Conservation (phyloP, 2,888 invertebrate species). For the Hirtodrosophila trivittata region DNA sequence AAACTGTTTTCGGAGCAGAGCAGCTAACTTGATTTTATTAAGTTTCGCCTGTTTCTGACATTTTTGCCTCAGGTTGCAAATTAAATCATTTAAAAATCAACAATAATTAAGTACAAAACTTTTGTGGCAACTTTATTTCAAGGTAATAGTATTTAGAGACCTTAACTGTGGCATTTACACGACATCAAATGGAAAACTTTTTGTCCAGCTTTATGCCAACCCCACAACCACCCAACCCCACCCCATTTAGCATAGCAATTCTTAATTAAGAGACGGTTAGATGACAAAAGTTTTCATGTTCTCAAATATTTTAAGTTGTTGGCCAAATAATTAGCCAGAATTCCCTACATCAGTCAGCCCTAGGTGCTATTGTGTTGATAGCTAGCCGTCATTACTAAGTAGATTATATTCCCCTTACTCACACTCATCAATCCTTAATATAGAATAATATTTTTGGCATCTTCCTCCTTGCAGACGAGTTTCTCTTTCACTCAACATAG, state of each 20-base stretch:
- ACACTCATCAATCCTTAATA: conserved; percentile 31
- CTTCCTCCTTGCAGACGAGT: conserved; percentile 7
- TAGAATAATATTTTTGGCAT: conserved; percentile 20
- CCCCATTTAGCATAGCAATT: background rate
- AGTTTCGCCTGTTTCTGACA: conserved; percentile 58
- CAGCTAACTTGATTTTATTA: too few relatives aligned
- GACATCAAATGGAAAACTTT: conserved; percentile 76
- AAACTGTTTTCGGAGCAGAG: too few relatives aligned
- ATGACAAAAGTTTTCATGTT: conserved; percentile 58
- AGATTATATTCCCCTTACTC: background rate
- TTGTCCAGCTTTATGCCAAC: background rate
- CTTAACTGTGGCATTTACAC: conserved; percentile 64
- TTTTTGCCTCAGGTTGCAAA: conserved; percentile 47
- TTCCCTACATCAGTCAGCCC: background rate
- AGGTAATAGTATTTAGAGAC: conserved; percentile 47
- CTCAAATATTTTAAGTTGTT: conserved; percentile 24
- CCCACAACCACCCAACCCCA: background rate
- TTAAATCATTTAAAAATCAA: conserved; percentile 76
- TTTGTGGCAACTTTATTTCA: conserved; percentile 46
- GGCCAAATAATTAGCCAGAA: conserved; percentile 53
- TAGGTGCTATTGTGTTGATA: conserved; percentile 12
- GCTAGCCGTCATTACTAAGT: conserved; percentile 22
- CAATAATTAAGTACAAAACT: conserved; percentile 68
- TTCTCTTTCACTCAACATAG: too few relatives aligned
- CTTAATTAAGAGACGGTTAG: conserved; percentile 56